Conservation (phyloP, 2,888 invertebrate genomes). For the Taphrorychus bicolor region DNA sequence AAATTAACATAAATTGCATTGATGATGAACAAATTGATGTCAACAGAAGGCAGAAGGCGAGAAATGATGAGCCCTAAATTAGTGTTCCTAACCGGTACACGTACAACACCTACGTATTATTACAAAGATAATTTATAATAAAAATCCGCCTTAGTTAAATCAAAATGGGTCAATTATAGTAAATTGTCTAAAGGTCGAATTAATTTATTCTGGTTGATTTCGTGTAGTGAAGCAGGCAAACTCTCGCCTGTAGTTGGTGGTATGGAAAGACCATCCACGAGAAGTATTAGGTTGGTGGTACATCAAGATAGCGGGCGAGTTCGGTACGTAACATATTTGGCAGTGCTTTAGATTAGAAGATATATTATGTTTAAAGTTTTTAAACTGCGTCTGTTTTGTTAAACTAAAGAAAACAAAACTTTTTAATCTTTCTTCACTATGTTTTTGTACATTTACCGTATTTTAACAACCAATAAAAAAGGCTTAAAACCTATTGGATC, state of each 20-base stretch:
- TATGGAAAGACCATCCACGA: constrained; percentile 50
- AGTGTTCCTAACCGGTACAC: neutral
- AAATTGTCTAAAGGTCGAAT: constrained; percentile 46
- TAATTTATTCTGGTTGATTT: constrained; percentile 38
- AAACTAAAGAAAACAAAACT: neutral
- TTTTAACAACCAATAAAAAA: too few species aligned
- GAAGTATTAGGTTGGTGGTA: constrained; percentile 55
- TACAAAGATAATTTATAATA: neutral
- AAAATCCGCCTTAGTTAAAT: constrained; percentile 43
- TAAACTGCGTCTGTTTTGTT: neutral
- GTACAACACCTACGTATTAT: neutral
- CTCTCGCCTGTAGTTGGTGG: neutral
- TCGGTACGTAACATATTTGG: constrained; percentile 54
- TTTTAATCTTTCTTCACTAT: neutral
- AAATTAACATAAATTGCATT: too few species aligned
- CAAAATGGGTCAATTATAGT: constrained; percentile 51
- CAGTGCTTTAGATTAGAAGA: too few species aligned
- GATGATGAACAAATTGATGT: too few species aligned
- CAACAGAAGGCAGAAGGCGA: neutral
- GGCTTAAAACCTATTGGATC: too few species aligned
- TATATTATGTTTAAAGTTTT: neutral
- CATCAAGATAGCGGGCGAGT: constrained; percentile 61
- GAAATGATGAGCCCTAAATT: neutral
- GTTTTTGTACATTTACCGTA: neutral
- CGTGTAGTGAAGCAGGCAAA: constrained; percentile 11